Evolutionary conservation across 1,140 invertebrate species (phyloP), one percentile per base, ranked within the genome.

Genomic region (Drosophila parabipectinata): DNA sequence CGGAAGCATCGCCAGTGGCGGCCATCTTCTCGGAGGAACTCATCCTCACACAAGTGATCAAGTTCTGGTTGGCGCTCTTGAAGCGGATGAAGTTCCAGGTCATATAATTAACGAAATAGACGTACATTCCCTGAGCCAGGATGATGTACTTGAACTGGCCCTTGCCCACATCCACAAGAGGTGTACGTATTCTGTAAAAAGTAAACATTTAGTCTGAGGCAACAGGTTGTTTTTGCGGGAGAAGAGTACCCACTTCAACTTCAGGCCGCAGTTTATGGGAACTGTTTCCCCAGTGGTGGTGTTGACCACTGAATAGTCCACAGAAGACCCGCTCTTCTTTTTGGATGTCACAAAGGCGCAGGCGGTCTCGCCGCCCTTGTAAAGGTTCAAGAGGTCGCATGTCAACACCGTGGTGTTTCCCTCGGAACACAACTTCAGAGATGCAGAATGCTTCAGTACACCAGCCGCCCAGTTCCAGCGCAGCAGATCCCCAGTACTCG

Each of bases 1-100:
- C 97, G 64, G 91, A 93, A 34, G 92, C 91, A 92, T 96, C 95
- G 39, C 96, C 96, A 12, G 94, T 95, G 4, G 96, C 95, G 4
- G 96, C 92, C 73, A 94, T 92, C 78, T 94, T 92, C 56, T 96
- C 95, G 30, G 82, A 90, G 3, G 96, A 95, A 93, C 97, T 96
- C 67, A 94, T 94, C 1, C 93, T 92, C 12, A 97, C 93, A 85
- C 95, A 96, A 1, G 95, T 96, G 41, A 97, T 93, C 1, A 79
- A 75, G 67, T 93, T 45, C 4, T 53, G 60, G n/a, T 63, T 91
- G 47, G 83, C 79, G 64, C 92, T 93, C 72, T 90, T 93, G 18
- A 54, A 83, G 6, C 77, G 80, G 30, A 61, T 72, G 30, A 64
- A 73, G 2, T 63, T 58, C 76, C 89, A 83, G 14, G 63, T 84